phyloP scores from a whole-genome alignment of 1,140 invertebrate species.

The Vanessa tameamea region DNA sequence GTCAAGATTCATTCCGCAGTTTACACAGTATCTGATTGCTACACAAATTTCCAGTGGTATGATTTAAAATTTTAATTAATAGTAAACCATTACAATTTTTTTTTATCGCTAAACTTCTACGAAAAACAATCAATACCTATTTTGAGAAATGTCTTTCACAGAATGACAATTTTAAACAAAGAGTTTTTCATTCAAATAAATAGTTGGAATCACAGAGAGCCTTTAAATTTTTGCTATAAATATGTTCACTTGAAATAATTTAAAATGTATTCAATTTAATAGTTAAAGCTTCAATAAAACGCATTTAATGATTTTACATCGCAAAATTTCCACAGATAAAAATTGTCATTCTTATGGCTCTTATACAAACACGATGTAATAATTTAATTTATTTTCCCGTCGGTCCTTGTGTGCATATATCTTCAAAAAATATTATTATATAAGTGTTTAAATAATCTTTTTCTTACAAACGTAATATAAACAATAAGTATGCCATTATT shows the following conservation, averaged over 20 bases:
- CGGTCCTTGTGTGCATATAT: no score
- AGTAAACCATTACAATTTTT: conserved; percentile 28
- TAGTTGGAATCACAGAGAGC: conserved; percentile 8
- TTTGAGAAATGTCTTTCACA: conserved; percentile 30
- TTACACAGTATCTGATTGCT: conserved; percentile 27
- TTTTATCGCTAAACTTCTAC: conserved; percentile 27
- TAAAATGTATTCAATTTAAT: conserved; percentile 19
- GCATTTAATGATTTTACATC: conserved; percentile 39
- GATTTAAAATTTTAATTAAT: conserved; percentile 7
- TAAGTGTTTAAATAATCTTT: no score
- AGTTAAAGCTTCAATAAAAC: conserved; percentile 26
- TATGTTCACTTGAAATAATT: conserved; percentile 19
- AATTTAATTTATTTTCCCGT: background rate
- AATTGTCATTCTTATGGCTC: background rate
- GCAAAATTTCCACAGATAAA: conserved; percentile 30
- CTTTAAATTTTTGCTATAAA: conserved; percentile 4
- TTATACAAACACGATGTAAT: background rate
- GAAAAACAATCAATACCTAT: conserved; percentile 45
- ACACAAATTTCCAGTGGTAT: conserved; percentile 31
- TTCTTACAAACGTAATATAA: no score
- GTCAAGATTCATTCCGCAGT: conserved; percentile 73
- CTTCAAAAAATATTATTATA: no score
- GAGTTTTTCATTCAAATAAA: conserved; percentile 7
- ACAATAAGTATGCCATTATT: no score
- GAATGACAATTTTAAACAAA: conserved; percentile 32